phyloP scores from a whole-genome alignment of 1,140 invertebrate genomes.

The Caerostris extrusa region DNA sequence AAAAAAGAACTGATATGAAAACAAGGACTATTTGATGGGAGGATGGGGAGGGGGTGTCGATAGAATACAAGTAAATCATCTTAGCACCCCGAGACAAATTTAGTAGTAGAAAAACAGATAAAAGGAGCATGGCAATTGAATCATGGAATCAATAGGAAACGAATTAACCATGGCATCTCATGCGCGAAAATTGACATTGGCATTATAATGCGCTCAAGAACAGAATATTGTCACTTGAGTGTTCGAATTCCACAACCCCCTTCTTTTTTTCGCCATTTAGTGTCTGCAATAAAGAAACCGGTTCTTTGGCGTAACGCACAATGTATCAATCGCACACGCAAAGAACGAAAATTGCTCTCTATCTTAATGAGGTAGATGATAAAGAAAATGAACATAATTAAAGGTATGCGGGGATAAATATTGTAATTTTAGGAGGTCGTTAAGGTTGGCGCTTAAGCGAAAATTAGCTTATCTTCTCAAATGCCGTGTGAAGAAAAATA shows the following conservation, averaged over 20 bases:
- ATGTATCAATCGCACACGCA: neutral
- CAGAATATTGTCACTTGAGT: slow-evolving; percentile 46
- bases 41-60: neutral
- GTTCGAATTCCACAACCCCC: too few relatives aligned
- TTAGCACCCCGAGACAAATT: slow-evolving; percentile 59
- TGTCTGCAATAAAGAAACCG: neutral
- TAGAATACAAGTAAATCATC: slow-evolving; percentile 50
- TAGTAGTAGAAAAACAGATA: slow-evolving; percentile 47
- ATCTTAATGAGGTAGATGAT: slow-evolving; percentile 28
- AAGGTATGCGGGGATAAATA: slow-evolving; percentile 34
- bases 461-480: neutral
- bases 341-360: neutral
- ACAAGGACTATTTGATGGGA: neutral
- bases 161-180: slow-evolving; percentile 42
- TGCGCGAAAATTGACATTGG: slow-evolving; percentile 63
- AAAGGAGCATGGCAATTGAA: slow-evolving; percentile 55
- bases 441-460: neutral
- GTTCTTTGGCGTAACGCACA: neutral
- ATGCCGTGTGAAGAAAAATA: neutral
- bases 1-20: slow-evolving; percentile 48
- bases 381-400: slow-evolving; percentile 47
- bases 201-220: slow-evolving; percentile 43
- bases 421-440: neutral
- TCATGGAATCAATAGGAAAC: slow-evolving; percentile 55
- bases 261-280: neutral